phyloP scores from a whole-genome alignment of 2,113 vertebrate genomes.

The Halcyon senegalensis region DNA sequence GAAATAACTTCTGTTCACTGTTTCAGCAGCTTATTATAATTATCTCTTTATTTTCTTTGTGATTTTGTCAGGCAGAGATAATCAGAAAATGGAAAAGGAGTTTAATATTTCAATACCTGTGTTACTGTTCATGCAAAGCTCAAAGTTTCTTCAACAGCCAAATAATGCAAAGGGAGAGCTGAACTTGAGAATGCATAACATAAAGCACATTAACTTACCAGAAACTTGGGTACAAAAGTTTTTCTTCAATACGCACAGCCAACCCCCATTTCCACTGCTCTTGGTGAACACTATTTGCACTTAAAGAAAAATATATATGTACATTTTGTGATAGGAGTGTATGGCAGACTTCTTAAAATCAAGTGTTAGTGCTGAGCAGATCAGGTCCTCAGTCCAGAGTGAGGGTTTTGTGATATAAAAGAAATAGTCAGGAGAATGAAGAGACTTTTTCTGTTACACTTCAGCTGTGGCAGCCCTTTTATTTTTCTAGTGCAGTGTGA shows the following conservation, averaged over 20 bases:
- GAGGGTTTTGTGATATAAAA: not conserved
- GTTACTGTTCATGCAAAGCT: not conserved
- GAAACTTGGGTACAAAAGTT: not conserved
- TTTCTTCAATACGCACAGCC: not conserved
- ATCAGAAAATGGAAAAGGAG: constrained; percentile 12
- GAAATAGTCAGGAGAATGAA: not conserved
- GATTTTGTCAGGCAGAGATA: not conserved
- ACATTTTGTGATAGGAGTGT: not conserved
- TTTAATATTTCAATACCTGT: not conserved
- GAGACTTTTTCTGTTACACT: not conserved
- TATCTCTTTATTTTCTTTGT: not conserved
- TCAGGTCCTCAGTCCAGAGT: not conserved
- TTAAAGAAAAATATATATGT: not conserved
- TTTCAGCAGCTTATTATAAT: constrained; percentile 35
- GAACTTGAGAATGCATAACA: not conserved
- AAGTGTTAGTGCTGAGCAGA: not conserved
- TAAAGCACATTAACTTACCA: not conserved
- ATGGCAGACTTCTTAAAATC: not conserved
- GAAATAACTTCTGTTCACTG: not conserved
- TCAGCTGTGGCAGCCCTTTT: not conserved
- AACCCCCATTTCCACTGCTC: not conserved
- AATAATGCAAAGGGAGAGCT: not conserved
- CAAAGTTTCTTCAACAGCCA: not conserved
- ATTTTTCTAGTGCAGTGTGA: not conserved
- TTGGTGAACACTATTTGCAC: not conserved